phyloP scores from a whole-genome alignment of 2,113 vertebrate genomes.

The Grantiella picta region DNA sequence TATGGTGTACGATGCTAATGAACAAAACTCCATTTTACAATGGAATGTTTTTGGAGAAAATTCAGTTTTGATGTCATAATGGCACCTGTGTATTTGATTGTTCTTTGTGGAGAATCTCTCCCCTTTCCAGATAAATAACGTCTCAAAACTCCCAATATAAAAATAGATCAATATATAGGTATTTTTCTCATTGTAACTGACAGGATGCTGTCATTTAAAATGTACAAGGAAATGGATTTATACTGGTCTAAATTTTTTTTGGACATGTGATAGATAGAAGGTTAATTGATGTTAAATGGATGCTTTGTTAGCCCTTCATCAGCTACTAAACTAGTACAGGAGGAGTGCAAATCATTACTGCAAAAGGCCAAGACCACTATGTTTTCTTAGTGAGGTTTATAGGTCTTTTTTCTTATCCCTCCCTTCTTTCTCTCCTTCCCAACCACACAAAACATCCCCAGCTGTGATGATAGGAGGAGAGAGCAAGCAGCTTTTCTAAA shows the following conservation, averaged over 20 bases:
- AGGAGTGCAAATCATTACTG: constrained; percentile 58
- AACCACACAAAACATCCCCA: constrained; percentile 35
- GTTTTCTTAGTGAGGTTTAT: constrained; percentile 69
- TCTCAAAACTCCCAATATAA: background rate
- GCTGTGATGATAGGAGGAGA: constrained; percentile 52
- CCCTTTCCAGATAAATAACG: background rate
- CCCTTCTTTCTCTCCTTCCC: constrained; percentile 15
- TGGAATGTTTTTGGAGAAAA: background rate
- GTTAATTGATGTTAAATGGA: constrained; percentile 77
- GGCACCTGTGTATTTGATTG: background rate
- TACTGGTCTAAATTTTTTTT: background rate
- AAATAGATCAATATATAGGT: background rate
- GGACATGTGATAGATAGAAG: constrained; percentile 67
- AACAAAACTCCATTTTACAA: background rate
- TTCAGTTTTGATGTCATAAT: background rate
- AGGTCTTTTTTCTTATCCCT: constrained; percentile 49
- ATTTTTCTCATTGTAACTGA: background rate
- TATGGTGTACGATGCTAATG: background rate
- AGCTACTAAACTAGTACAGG: constrained; percentile 56
- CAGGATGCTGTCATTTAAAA: background rate
- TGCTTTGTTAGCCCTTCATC: constrained; percentile 71
- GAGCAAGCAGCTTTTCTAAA: constrained; percentile 25
- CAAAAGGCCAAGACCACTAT: constrained; percentile 63
- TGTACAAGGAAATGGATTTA: constrained; percentile 11
- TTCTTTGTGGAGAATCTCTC: background rate